Evolutionary conservation across 2,888 invertebrate species (phyloP), one percentile per base, ranked within the genome.

Genomic region (Stomorhina lunata): DNA sequence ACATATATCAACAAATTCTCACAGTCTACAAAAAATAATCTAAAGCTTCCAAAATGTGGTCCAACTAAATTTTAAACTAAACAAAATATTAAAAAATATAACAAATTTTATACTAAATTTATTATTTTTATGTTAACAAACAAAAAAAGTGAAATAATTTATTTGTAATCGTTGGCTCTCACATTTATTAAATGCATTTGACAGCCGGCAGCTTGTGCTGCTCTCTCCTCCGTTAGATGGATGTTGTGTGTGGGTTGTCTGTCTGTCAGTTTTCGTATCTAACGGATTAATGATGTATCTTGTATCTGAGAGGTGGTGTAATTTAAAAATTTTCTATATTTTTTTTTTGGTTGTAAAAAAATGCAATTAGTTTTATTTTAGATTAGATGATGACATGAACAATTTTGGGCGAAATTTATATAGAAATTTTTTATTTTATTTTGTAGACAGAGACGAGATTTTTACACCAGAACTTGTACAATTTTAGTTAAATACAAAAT

Each of bases 281-380:
- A 68, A 66, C 59, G 55, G 45, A 53, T 77, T 68, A 77, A 77
- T 50, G 68, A 77, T 68, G 43, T 63, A 40, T 53, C 12, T 50
- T 61, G 61, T 77, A n/a, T n/a, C n/a, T n/a, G n/a, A n/a, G n/a
- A n/a, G 29, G 22, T 48, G 43, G 25, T 37, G 55, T 45, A 53
- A 55, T 69, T 69, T 22, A 6, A 37, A 48, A 37, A 25, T 45
- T 50, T 34, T 22, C 27, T 25, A 7, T 53, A 9, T 50, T 34
- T 59, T 17, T 59, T 32, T 9, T 48, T 22, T 20, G n/a, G n/a
- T 48, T 22, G 27, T 53, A 4, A 27, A 65, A 59, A 57, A 57
- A 59, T 68, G 32, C 63, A 63, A 71, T 78, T 78, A 55, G 27
- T 59, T 78, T 63, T n/a, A 55, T 71, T 63, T 71, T 43, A 45